Conservation (phyloP, 2,888 invertebrate species). For the Ametastegia equiseti region DNA sequence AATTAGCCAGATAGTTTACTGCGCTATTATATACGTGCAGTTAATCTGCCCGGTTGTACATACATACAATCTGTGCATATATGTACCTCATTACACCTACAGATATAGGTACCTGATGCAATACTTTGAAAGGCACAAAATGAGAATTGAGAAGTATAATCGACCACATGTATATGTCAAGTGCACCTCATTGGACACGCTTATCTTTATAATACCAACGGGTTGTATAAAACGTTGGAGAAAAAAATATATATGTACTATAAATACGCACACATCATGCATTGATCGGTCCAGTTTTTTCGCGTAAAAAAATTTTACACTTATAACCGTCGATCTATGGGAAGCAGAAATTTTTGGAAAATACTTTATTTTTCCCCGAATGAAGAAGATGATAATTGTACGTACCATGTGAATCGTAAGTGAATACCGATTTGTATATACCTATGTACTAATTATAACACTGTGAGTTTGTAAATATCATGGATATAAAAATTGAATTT, state of each 20-base stretch:
- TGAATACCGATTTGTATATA: background rate
- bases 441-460: background rate
- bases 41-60: background rate
- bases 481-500: background rate
- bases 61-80: background rate
- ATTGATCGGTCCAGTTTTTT: background rate
- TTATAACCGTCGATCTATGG: no score
- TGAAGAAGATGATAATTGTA: no score
- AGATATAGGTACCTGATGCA: no score
- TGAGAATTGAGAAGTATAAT: background rate
- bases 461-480: background rate
- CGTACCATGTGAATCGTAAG: no score
- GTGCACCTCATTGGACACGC: constrained; percentile 1
- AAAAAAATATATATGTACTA: no score
- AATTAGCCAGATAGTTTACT: background rate
- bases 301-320: background rate
- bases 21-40: background rate
- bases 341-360: background rate
- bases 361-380: background rate
- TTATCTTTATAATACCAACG: no score
- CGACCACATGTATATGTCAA: background rate
- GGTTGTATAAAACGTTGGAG: no score
- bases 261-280: background rate
- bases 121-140: background rate
- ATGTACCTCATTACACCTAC: no score